Conservation (phyloP, 2,797 vertebrate species). For the Paedocypris micromegethes region DNA sequence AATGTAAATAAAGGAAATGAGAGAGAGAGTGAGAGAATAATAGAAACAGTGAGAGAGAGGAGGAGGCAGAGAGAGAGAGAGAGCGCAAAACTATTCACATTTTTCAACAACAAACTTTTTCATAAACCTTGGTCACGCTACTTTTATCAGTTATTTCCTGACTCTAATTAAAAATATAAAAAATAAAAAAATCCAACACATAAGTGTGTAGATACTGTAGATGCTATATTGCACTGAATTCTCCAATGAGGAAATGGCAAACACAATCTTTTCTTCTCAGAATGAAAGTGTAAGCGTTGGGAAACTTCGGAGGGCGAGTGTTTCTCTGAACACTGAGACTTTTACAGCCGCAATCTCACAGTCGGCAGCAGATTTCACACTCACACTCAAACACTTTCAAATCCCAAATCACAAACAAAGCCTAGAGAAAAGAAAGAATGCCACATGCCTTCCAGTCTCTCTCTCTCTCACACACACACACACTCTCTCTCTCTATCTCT, state of each 20-base stretch:
- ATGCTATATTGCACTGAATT: no score
- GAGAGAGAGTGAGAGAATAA: no score
- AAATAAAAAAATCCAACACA: constrained; percentile 3
- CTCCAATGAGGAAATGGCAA: no score
- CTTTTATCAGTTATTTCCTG: not conserved
- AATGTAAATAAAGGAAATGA: no score
- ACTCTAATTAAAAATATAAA: constrained; percentile 26
- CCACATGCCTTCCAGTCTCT: constrained; percentile 54
- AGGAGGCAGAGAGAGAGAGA: constrained; percentile 30
- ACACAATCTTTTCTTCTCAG: no score
- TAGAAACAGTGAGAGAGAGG: no score
- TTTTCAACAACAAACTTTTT: not conserved
- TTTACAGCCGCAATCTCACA: constrained; percentile 55
- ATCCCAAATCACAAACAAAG: constrained; percentile 63
- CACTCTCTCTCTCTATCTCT: not conserved
- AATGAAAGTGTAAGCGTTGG: constrained; percentile 41
- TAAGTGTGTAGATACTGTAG: constrained; percentile 12
- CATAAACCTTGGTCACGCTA: not conserved
- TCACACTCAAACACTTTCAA: constrained; percentile 62
- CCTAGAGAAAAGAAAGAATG: constrained; percentile 55
- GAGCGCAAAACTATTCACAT: not conserved
- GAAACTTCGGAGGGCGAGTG: constrained; percentile 57
- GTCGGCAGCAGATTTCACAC: constrained; percentile 65
- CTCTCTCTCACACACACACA: constrained; percentile 51
- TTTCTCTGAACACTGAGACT: constrained; percentile 60